Base-by-base conservation (phyloP, 2,888 invertebrate species). In the Hetaerina titia region DNA sequence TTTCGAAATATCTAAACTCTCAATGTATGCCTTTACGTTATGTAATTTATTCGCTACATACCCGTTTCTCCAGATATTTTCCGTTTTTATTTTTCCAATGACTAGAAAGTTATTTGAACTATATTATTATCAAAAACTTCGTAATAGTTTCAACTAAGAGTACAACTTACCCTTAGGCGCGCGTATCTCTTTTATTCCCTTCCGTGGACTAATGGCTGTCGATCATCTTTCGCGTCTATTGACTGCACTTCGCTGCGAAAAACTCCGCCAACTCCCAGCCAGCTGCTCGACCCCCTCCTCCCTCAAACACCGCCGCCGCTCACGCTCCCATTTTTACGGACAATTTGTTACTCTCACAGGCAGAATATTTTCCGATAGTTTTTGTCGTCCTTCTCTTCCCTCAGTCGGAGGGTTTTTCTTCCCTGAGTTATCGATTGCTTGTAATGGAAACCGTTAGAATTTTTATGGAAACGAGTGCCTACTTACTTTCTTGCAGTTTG, bases 201-300 rank as follows among this genome's bases (percentile, higher is more conserved):
- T 90, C 92, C 19, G 74, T 56, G 69, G 69, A 69, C 31, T 92
- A 92, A 92, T 69, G 92, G 69, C 69, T 69, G 69, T 92, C 92
- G 74, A 69, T 92, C 92, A 64, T 92, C 69, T 69, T 63, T n/a
- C 13, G 92, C 69, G 81, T 69, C 69, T n/a, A 64, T 56, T 56
- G 92, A 69, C 45, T 92, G 64, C 19, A 22, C 25, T 2, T 22
- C 2, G 64, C 19, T 60, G n/a, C 4, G 57, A 57, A 69, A 19
- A 69, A 19, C 22, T 81, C 81, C 22, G n/a, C 31, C 13, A n/a
- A 19, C 13, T 0, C n/a, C 81, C 19, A 1, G 5, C 56, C 13
- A 15, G 11, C n/a, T 69, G 22, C 69, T 19, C 69, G 57, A 58
- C 22, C 89, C 57, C 57, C 22, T 56, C n/a, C 81, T 5, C 17